These are phyloP conservation scores for Elachura formosa DNA, from an alignment of 2,113 vertebrate species.

Conservation along the genomic window DNA sequence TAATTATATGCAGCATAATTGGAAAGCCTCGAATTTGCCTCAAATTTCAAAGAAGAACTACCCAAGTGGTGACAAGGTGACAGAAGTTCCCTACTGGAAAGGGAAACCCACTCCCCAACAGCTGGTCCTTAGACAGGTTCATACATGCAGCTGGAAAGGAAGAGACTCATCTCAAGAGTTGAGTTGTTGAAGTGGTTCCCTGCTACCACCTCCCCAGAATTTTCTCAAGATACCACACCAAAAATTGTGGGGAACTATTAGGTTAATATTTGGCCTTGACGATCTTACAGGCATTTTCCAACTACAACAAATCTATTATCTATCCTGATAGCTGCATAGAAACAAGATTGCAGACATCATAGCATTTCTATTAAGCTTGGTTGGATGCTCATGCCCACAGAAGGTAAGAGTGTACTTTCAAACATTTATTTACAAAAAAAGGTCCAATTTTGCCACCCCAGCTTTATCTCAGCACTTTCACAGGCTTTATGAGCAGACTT, in stretches of 20 bases:
- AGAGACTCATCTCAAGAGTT: not conserved
- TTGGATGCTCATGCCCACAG: not conserved
- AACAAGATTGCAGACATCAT: fast-evolving
- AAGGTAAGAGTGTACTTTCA: not conserved
- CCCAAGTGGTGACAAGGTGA: not conserved
- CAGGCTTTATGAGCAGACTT: not conserved
- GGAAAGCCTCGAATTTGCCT: not conserved
- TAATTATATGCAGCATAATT: not conserved
- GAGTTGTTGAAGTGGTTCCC: not conserved
- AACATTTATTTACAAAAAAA: not conserved
- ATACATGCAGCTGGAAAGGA: fast-evolving
- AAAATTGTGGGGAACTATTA: not conserved
- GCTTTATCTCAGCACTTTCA: not conserved
- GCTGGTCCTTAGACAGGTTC: not conserved
- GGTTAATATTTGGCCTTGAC: not conserved
- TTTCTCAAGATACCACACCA: not conserved
- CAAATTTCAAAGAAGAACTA: not conserved
- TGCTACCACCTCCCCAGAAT: not conserved
- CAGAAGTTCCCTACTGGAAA: not conserved
- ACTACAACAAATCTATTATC: not conserved
- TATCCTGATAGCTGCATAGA: not conserved
- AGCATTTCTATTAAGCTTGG: not conserved
- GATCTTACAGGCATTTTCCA: not conserved
- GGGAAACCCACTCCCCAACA: fast-evolving
- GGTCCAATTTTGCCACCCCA: not conserved